Evolutionary conservation across 2,797 vertebrate genomes (phyloP).

Genomic region (Lophotriccus pileatus): DNA sequence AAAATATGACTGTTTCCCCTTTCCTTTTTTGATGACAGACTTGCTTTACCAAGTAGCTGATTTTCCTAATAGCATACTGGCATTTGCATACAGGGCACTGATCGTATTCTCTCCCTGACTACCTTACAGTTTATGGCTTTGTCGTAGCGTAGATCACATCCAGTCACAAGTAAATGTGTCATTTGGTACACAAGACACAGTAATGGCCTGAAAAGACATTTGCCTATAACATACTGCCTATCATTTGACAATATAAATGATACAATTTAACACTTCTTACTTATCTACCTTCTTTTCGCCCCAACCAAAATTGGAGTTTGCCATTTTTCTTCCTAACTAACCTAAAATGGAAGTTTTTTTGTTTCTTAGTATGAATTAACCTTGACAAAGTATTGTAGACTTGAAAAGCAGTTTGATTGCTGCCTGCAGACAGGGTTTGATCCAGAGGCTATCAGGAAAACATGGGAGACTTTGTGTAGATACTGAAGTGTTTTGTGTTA

Average conservation of each 20-base stretch:
- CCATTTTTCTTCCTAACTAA: neutral
- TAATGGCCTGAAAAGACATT: neutral
- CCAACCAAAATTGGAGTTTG: neutral
- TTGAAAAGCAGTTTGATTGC: neutral
- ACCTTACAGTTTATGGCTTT: neutral
- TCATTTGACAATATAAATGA: neutral
- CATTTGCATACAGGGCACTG: neutral
- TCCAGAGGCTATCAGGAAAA: neutral
- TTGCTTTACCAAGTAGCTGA: constrained; percentile 43
- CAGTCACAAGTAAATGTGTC: neutral
- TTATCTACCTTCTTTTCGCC: neutral
- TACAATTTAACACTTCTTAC: neutral
- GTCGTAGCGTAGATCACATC: neutral
- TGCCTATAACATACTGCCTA: neutral
- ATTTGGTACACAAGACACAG: neutral
- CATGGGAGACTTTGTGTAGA: neutral
- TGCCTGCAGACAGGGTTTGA: neutral
- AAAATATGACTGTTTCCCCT: constrained; percentile 38
- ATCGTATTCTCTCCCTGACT: neutral
- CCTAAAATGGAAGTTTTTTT: neutral
- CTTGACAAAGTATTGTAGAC: neutral
- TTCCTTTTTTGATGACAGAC: neutral
- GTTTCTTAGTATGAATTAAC: neutral
- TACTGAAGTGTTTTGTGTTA: neutral
- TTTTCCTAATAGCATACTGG: constrained; percentile 26